phyloP scores from a whole-genome alignment of 2,797 vertebrate genomes.

The Sardinella longiceps region DNA sequence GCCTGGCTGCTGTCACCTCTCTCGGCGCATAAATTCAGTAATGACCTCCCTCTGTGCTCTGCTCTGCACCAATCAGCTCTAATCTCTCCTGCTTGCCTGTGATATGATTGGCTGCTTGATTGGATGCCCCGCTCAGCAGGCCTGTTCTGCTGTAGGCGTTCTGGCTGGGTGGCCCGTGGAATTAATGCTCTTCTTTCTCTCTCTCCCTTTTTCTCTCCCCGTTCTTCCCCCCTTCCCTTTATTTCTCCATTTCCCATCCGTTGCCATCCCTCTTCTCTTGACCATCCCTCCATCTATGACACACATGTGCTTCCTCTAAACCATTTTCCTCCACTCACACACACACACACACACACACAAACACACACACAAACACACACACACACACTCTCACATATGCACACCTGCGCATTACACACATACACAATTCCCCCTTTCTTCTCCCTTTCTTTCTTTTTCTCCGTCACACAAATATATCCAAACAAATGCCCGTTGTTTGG shows the following conservation, averaged over 20 bases:
- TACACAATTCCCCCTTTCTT: background rate
- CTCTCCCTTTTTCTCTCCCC: slow-evolving; percentile 54
- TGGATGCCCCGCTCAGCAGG: slow-evolving; percentile 34
- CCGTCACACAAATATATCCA: background rate
- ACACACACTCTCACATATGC: background rate
- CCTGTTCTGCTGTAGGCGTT: slow-evolving; percentile 36
- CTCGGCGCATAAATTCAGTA: slow-evolving; percentile 31
- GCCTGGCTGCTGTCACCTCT: slow-evolving; percentile 16
- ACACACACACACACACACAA: background rate
- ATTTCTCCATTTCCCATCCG: slow-evolving; percentile 46
- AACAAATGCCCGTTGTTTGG: background rate
- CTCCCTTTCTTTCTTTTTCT: background rate
- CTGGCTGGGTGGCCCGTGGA: slow-evolving; percentile 81
- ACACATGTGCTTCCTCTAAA: slow-evolving; percentile 5
- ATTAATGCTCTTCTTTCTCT: slow-evolving; percentile 87
- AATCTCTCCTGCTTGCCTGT: slow-evolving; percentile 39
- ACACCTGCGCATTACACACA: background rate
- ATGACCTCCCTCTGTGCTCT: slow-evolving; percentile 32
- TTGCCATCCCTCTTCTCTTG: background rate
- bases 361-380: background rate
- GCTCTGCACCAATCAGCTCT: slow-evolving; percentile 31
- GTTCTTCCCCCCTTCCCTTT: slow-evolving; percentile 60
- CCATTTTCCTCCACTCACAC: background rate
- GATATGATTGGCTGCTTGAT: slow-evolving; percentile 21
- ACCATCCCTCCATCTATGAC: slow-evolving; percentile 9